These are phyloP conservation scores for Mobula hypostoma DNA, from an alignment of 2,113 vertebrate species.

Conservation along the genomic window DNA sequence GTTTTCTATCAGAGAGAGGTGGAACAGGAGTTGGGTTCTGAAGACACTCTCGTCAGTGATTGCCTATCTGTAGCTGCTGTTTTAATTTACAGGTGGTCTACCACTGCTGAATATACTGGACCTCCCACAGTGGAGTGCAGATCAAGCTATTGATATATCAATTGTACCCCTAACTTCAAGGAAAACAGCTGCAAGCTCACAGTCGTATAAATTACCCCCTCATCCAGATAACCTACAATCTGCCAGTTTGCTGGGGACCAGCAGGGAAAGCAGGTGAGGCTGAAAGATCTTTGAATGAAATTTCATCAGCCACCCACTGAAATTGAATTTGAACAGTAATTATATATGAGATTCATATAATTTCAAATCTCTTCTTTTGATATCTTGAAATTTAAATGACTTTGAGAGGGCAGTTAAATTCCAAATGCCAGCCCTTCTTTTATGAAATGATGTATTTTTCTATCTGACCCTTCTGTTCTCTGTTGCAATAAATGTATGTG, in stretches of 20 bases:
- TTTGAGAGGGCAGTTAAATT: neutral
- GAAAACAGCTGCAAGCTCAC: neutral
- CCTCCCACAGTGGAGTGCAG: slow-evolving; percentile 21
- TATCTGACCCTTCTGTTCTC: neutral
- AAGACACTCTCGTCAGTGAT: neutral
- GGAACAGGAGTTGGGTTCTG: neutral
- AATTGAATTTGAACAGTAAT: neutral
- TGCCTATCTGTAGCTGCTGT: neutral
- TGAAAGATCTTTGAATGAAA: no score
- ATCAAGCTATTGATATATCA: neutral
- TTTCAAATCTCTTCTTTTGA: neutral
- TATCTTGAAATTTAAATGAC: neutral
- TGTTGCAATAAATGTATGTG: neutral
- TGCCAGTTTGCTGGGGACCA: neutral
- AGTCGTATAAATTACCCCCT: no score
- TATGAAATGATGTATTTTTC: neutral
- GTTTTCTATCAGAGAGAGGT: neutral
- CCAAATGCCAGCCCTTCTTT: neutral
- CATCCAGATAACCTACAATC: neutral
- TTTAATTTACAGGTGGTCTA: slow-evolving; percentile 13
- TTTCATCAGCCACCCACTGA: neutral
- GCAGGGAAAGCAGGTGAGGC: neutral
- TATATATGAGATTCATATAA: neutral
- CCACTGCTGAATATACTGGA: neutral
- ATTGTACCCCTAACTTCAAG: neutral